Percentiles rank a stretch among this genome's conserved stretches.
These are phyloP conservation scores for Sakesphorus luctuosus DNA, from an alignment of 2,113 vertebrate species.

Conservation along the genomic window DNA sequence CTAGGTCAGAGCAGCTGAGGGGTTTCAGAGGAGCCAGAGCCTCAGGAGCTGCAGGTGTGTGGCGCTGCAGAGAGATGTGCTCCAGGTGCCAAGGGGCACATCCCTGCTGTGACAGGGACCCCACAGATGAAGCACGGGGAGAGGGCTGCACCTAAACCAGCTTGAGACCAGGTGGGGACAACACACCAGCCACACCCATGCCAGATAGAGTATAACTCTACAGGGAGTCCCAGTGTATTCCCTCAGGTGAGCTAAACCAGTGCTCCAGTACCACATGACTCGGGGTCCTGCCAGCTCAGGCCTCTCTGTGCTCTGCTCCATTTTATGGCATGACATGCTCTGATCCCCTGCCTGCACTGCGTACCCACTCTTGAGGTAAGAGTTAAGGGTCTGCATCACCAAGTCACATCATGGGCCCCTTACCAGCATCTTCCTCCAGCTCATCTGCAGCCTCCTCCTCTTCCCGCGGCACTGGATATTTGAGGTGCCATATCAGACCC, in stretches of 20 bases:
- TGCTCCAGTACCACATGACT: neutral
- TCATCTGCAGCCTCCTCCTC: slow-evolving; percentile 82
- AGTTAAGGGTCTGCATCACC: neutral
- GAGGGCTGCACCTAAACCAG: neutral
- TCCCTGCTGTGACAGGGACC: neutral
- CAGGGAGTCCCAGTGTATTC: neutral
- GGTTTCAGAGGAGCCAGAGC: neutral
- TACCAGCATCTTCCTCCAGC: slow-evolving; percentile 88
- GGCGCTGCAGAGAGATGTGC: neutral
- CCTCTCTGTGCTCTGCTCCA: neutral
- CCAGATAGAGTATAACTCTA: neutral
- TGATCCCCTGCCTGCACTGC: neutral
- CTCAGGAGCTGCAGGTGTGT: neutral
- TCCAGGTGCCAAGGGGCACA: neutral
- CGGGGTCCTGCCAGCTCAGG: neutral
- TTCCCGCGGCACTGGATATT: slow-evolving; percentile 86
- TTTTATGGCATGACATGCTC: neutral
- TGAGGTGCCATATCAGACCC: slow-evolving; percentile 92
- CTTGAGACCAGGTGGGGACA: neutral
- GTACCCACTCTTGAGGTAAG: neutral
- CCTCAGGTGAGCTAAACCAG: neutral
- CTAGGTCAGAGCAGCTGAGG: neutral
- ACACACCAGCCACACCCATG: neutral
- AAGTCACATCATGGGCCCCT: neutral
- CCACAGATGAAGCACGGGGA: neutral